Evolutionary conservation across 2,888 invertebrate species (phyloP).

Genomic region (Rhodophaea formosa): DNA sequence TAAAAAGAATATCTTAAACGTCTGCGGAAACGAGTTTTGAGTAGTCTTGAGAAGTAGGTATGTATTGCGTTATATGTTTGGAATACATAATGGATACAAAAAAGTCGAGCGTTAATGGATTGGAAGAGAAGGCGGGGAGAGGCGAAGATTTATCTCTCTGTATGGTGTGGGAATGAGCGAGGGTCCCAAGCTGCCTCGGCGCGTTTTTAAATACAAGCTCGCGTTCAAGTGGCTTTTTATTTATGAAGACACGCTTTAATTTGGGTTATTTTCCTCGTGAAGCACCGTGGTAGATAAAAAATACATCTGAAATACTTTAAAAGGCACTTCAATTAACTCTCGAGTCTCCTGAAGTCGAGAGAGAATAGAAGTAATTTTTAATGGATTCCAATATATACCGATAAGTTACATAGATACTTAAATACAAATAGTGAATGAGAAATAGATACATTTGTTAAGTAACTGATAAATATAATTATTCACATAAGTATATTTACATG

Average conservation of each 20-base stretch:
- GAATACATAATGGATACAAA: slow-evolving; percentile 33
- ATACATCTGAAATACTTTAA: slow-evolving; percentile 15
- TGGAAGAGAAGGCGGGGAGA: slow-evolving; percentile 52
- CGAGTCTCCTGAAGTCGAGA: neutral
- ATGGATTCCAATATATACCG: neutral
- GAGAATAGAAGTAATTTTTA: neutral
- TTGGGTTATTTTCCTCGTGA: slow-evolving; percentile 41
- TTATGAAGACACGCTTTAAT: slow-evolving; percentile 63
- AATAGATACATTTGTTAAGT: too few relatives aligned
- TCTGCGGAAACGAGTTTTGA: slow-evolving; percentile 31
- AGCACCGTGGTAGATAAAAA: slow-evolving; percentile 28
- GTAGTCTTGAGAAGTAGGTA: slow-evolving; percentile 23
- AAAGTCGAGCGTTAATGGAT: slow-evolving; percentile 54
- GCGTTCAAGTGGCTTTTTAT: slow-evolving; percentile 62
- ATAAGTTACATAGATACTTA: too few relatives aligned
- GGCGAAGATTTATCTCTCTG: slow-evolving; percentile 73
- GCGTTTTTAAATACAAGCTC: slow-evolving; percentile 38
- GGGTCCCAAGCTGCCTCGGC: slow-evolving; percentile 29
- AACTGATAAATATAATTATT: too few relatives aligned
- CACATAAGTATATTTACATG: too few relatives aligned
- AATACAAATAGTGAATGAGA: too few relatives aligned
- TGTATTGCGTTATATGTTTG: slow-evolving; percentile 22
- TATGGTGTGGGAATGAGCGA: slow-evolving; percentile 62
- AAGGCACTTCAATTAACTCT: slow-evolving; percentile 12
- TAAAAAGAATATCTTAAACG: slow-evolving; percentile 25